Conservation (phyloP, 2,113 vertebrate genomes). For the Neolamprologus sp. region DNA sequence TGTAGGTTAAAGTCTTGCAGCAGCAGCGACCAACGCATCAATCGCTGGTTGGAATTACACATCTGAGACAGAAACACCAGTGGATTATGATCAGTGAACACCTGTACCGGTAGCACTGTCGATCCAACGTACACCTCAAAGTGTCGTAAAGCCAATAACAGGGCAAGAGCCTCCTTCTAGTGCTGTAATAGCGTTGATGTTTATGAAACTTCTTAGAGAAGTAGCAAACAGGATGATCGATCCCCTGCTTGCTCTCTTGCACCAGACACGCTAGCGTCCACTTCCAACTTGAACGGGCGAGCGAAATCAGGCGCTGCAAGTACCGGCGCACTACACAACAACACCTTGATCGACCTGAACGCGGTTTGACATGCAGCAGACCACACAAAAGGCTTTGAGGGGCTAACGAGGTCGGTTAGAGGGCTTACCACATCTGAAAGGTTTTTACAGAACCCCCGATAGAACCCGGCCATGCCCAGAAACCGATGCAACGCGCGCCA, state of each 20-base stretch:
- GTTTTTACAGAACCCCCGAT: fast-evolving
- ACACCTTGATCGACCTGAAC: fast-evolving
- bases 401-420: neutral
- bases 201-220: neutral
- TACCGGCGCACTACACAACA: neutral
- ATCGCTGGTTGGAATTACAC: fast-evolving
- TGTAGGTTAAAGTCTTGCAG: too few relatives aligned
- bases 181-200: neutral
- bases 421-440: fast-evolving
- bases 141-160: fast-evolving
- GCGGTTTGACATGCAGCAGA: neutral
- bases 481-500: too few relatives aligned
- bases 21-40: too few relatives aligned
- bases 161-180: neutral
- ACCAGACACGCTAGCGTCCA: neutral
- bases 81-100: too few relatives aligned
- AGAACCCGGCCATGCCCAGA: fast-evolving
- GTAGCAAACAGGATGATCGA: neutral
- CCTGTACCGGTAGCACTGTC: too few relatives aligned
- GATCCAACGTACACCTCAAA: fast-evolving
- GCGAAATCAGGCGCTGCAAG: fast-evolving
- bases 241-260: neutral
- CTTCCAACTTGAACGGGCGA: fast-evolving
- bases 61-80: too few relatives aligned
- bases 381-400: neutral